Evolutionary conservation across 2,888 invertebrate genomes (phyloP).

Genomic region (Lithophane ornitopus): DNA sequence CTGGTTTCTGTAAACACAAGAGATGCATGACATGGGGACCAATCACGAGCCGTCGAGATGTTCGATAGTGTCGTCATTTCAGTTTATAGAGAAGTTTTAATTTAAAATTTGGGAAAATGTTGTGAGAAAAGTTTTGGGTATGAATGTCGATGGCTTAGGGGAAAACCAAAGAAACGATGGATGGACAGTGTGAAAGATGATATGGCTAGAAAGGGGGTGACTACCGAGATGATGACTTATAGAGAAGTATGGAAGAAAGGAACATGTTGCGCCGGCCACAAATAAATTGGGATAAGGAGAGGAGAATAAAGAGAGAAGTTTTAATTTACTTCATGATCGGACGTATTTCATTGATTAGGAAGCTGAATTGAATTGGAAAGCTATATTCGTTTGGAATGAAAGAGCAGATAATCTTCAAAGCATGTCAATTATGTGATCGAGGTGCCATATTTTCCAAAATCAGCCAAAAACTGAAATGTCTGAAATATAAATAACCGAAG

Average conservation of each 20-base stretch:
- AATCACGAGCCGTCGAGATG: slow-evolving; percentile 30
- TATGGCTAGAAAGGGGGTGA: too few species aligned
- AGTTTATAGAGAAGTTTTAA: slow-evolving; percentile 34
- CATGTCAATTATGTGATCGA: background rate
- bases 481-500: background rate
- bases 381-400: background rate
- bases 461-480: background rate
- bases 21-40: slow-evolving; percentile 38
- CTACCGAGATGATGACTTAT: too few species aligned
- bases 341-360: slow-evolving; percentile 21
- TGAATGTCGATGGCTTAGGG: too few species aligned
- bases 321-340: slow-evolving; percentile 15
- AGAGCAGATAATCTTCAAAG: background rate
- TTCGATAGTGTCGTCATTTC: slow-evolving; percentile 17
- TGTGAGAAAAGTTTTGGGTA: too few species aligned
- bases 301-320: too few species aligned
- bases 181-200: too few species aligned
- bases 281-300: too few species aligned
- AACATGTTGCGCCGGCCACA: too few species aligned
- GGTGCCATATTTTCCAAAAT: background rate
- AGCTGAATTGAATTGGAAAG: background rate
- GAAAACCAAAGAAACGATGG: too few species aligned
- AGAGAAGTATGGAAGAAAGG: too few species aligned
- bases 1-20: slow-evolving; percentile 50
- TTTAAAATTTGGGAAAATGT: too few species aligned